A percentile compares a stretch with the other conserved stretches of the same genome.
Conservation (phyloP, 1,140 invertebrate genomes). For the Caenorhabditis elegans region DNA sequence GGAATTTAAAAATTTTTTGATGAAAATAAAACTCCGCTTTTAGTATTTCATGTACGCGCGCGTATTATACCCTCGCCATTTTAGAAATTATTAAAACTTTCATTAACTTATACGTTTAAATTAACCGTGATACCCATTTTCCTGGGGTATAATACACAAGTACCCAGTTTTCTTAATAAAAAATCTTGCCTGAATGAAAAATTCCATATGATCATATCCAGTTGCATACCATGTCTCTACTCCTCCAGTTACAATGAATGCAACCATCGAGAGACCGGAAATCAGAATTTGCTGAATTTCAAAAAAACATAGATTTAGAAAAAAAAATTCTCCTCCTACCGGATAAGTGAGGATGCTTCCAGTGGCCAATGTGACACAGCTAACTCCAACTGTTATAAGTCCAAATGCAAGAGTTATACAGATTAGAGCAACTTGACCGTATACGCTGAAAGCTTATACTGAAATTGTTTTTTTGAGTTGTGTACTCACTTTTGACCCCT, state of each 20-base stretch:
- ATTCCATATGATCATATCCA: slow-evolving; percentile 64
- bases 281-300: slow-evolving; percentile 61
- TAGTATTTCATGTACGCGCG: too few relatives aligned
- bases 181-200: slow-evolving; percentile 58
- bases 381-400: slow-evolving; percentile 59
- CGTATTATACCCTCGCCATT: too few relatives aligned
- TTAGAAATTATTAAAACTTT: too few relatives aligned
- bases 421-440: slow-evolving; percentile 66
- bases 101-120: too few relatives aligned
- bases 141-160: too few relatives aligned
- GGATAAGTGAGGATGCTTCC: slow-evolving; percentile 49
- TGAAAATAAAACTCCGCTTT: too few relatives aligned
- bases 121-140: too few relatives aligned
- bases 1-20: too few relatives aligned
- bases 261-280: slow-evolving; percentile 54
- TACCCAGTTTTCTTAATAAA: background rate
- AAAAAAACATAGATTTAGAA: background rate
- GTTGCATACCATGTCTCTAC: slow-evolving; percentile 66
- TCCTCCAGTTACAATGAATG: slow-evolving; percentile 64
- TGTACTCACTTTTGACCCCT: slow-evolving; percentile 37
- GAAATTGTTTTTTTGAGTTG: background rate
- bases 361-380: slow-evolving; percentile 60
- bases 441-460: slow-evolving; percentile 55
- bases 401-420: slow-evolving; percentile 62
- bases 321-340: background rate